Evolutionary conservation across 2,888 invertebrate species (phyloP), one percentile per base, ranked within the genome.

Genomic region (Dryococelus australis): DNA sequence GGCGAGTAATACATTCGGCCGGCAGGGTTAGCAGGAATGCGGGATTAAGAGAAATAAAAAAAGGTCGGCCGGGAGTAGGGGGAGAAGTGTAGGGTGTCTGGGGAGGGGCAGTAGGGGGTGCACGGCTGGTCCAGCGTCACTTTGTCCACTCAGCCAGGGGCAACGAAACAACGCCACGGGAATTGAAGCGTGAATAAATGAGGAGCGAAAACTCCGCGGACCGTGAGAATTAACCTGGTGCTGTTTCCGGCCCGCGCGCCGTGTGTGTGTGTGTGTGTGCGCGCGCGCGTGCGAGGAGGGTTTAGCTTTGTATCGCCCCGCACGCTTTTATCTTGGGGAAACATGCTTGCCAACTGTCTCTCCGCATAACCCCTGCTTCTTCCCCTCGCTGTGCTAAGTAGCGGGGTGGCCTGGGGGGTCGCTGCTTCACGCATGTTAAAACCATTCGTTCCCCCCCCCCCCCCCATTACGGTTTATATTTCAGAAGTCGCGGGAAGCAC

Each of bases 151-250:
- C 0, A 65, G 65, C 65, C 65, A n/a, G 65, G 65, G n/a, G 24
- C 8, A 20, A 20, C 13, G 13, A 20, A 65, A 65, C 65, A 65
- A 65, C 65, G 65, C 65, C 65, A n/a, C n/a, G 65, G 65, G 65
- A 65, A 65, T 65, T 65, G 65, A 65, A 65, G 65, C 65, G 65
- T 65, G 65, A 65, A 65, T 65, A 65, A 65, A 65, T 65, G 65
- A 65, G 65, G 65, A 65, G 65, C 65, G 65, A 65, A 47, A 65
- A 65, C 65, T 65, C 65, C 65, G 65, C 65, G 65, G 65, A 65
- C 65, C 65, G 65, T 12, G 65, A 65, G 65, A n/a, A 65, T 65
- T 65, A 65, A 65, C 65, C 65, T 65, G 65, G 12, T 35, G 65
- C 65, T 65, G 65, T 65, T 65, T 65, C 65, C 65, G 20, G 65